Conservation (phyloP, 2,888 invertebrate genomes). For the Timandra comae region DNA sequence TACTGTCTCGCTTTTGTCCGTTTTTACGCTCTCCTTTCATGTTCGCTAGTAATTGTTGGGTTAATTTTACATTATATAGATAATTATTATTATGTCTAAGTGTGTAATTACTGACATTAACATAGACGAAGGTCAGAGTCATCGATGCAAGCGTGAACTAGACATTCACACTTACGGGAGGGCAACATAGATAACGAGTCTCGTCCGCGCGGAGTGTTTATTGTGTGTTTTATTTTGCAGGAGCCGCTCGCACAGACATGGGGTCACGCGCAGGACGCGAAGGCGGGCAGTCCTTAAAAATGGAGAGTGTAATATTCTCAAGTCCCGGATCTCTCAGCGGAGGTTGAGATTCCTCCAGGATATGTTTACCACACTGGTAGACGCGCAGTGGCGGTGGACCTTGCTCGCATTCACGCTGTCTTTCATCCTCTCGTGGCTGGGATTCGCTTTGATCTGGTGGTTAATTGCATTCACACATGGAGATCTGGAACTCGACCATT, state of each 20-base stretch:
- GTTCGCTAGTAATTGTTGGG: constrained; percentile 23
- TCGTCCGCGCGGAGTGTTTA: constrained; percentile 32
- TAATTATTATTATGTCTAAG: constrained; percentile 28
- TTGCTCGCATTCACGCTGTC: constrained; percentile 89
- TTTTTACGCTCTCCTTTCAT: constrained; percentile 32
- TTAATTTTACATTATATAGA: constrained; percentile 46
- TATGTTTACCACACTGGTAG: constrained; percentile 92
- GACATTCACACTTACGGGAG: constrained; percentile 49
- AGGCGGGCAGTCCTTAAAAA: constrained; percentile 94
- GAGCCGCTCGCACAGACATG: constrained; percentile 82
- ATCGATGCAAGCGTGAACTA: constrained; percentile 54
- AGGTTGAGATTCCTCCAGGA: constrained; percentile 87
- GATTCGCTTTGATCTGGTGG: constrained; percentile 92
- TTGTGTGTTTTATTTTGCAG: constrained; percentile 62
- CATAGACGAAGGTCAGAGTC: constrained; percentile 56
- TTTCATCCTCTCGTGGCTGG: constrained; percentile 91
- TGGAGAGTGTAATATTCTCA: constrained; percentile 96
- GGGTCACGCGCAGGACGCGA: constrained; percentile 82
- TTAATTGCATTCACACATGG: constrained; percentile 91
- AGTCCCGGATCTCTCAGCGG: constrained; percentile 89
- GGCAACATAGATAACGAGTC: constrained; percentile 36
- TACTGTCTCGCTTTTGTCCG: constrained; percentile 67
- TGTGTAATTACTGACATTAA: constrained; percentile 57
- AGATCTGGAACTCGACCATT: constrained; percentile 82
- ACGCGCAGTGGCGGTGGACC: constrained; percentile 95